Evolutionary conservation across 2,888 invertebrate genomes (phyloP), one percentile per base, ranked within the genome.

Genomic region (Archips crataeganus): DNA sequence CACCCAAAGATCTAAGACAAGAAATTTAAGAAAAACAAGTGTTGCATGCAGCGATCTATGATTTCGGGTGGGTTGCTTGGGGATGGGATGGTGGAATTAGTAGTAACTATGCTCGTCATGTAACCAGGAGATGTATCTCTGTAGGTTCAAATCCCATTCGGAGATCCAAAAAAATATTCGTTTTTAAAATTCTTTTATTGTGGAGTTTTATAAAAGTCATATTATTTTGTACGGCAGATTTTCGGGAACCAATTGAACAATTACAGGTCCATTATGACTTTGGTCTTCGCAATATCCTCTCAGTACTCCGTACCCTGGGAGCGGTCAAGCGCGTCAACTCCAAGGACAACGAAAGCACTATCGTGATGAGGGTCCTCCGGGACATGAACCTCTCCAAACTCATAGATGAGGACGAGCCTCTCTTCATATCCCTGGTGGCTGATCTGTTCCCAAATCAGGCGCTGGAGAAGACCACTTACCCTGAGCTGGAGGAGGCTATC

Each of bases 371-470:
- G 82, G 99, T 99, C 11, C 93, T 99, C n/a, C 95, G 99, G 79
- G 99, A 99, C 87, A 99, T 99, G 99, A 99, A 99, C 95, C 95
- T 99, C 23, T 99, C 99, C 3, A 99, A 99, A 91, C 94, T 99
- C 67, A 99, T 99, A 79, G 99, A 99, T 85, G 99, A 99, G 89
- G 99, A 99, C 87, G 99, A 99, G 85, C 99, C 99, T 0, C 95
- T 99, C n/a, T 99, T 99, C 87, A 98, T 99, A 91, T 99, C 99
- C 0, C 93, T 99, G 59, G 98, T 99, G 36, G 97, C 98, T 47
- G 99, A 99, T 94, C 93, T 99, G 81, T 99, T 99, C 91, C 99
- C 99, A 0, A 99, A 98, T 90, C 98, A 99, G 94, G 96, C 96
- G 0, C 95, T 99, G 69, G 99, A 99, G 89, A 99, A 99, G 91